Base-by-base conservation (phyloP, 2,113 vertebrate species). In the Pogona vitticeps region DNA sequence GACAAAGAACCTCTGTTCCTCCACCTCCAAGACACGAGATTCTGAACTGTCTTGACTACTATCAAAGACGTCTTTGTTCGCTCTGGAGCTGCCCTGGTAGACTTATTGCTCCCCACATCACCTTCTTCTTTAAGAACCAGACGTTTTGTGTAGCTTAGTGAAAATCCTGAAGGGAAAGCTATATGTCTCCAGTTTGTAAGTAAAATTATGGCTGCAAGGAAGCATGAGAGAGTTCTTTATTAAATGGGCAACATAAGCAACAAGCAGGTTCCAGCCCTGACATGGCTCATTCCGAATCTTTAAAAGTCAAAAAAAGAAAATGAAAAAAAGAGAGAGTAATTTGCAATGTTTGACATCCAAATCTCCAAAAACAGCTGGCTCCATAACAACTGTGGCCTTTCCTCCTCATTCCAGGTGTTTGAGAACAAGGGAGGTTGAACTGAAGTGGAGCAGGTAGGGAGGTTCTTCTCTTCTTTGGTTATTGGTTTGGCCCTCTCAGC, bases 401-500 rank as follows among this genome's bases (percentile, higher is more conserved):
- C 82, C 36, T 52, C 3, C 8, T 52, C 52, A 72, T 9, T 63
- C n/a, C 42, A 71, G 76, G 40, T 42, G 38, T 9, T 42, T 65
- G n/a, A 17, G 63, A 13, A 68, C 18, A 15, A 78, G 63, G 40
- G 26, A 83, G 67, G 56, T 21, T 61, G 14, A 67, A 28, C 5
- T 58, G 52, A 52, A 23, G 81, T 56, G 21, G 68, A 52, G 46
- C 20, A 28, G 70, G 10, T 52, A 52, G 33, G 21, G 42, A 58
- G 17, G 79, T 68, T 31, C 31, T 68, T 87, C 85, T 31, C 31
- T 68, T 87, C 85, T 87, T 87, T 87, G 85, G 85, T 82, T 87
- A 82, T 56, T 67, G 59, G 59, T 76, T 12, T 76, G 78, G 79
- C 70, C n/a, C 59, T 52, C 58, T 40, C 79, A 82, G 23, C 61